Conservation (phyloP, 2,797 vertebrate species). For the Sphaeramia orbicularis region DNA sequence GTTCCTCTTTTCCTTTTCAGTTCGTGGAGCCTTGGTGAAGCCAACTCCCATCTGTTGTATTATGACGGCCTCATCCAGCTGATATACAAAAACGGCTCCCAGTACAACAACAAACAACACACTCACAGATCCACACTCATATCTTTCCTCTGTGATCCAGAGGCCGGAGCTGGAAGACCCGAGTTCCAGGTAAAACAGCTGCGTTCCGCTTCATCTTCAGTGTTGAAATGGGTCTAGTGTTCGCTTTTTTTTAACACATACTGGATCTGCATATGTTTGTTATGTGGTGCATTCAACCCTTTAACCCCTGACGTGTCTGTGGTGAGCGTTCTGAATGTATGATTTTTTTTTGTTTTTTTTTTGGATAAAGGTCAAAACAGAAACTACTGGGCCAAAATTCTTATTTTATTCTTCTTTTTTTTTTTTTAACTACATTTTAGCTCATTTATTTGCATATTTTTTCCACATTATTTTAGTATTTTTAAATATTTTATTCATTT, state of each 20-base stretch:
- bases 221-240: neutral
- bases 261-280: too few relatives aligned
- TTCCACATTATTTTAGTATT: too few relatives aligned
- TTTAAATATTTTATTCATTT: too few relatives aligned
- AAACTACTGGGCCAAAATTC: too few relatives aligned
- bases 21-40: constrained; percentile 90
- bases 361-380: too few relatives aligned
- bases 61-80: constrained; percentile 96
- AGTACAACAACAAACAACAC: constrained; percentile 88
- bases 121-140: constrained; percentile 89
- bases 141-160: constrained; percentile 93
- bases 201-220: neutral
- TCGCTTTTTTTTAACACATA: neutral
- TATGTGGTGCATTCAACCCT: too few relatives aligned
- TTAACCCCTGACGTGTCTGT: too few relatives aligned
- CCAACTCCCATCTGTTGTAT: constrained; percentile 89
- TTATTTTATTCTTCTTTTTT: too few relatives aligned
- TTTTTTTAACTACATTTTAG: too few relatives aligned
- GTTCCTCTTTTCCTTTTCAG: constrained; percentile 13
- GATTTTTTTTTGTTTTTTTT: too few relatives aligned
- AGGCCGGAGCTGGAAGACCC: constrained; percentile 87
- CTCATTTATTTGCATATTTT: too few relatives aligned
- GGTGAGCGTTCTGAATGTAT: too few relatives aligned
- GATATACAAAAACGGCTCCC: constrained; percentile 88
- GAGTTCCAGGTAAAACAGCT: constrained; percentile 90